Conservation (phyloP, 2,888 invertebrate species). For the Resseliella maxima region DNA sequence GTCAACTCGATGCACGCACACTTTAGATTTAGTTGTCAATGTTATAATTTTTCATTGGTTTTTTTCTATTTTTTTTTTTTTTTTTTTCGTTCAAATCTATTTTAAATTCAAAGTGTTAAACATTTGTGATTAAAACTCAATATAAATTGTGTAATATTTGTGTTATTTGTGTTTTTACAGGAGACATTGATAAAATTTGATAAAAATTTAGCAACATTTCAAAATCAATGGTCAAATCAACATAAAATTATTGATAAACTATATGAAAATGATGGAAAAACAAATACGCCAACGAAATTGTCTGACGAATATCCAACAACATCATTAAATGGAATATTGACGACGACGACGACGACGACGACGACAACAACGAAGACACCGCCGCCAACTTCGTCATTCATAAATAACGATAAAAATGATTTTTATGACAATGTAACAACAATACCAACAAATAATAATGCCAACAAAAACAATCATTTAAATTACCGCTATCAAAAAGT, state of each 20-base stretch:
- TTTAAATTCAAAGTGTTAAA: no score
- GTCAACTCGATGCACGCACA: background rate
- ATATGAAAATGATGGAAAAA: background rate
- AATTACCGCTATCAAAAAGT: conserved; percentile 51
- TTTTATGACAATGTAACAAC: conserved; percentile 25
- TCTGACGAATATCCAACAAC: background rate
- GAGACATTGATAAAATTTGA: background rate
- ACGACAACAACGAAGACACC: no score
- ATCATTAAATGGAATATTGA: background rate
- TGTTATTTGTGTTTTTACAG: background rate
- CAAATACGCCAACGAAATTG: background rate
- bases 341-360: no score
- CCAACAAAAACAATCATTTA: conserved; percentile 33
- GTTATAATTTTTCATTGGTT: background rate
- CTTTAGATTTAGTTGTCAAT: background rate
- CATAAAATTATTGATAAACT: background rate
- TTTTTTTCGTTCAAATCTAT: no score
- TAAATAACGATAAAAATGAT: conserved; percentile 28
- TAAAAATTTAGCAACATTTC: conserved; percentile 8
- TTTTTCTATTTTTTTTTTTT: background rate
- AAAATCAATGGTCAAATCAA: conserved; percentile 19
- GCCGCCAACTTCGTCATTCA: no score
- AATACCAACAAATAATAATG: no score
- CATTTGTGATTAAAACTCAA: no score
- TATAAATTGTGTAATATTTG: background rate